Base-by-base conservation (phyloP, 2,113 vertebrate genomes). In the Lynx canadensis region DNA sequence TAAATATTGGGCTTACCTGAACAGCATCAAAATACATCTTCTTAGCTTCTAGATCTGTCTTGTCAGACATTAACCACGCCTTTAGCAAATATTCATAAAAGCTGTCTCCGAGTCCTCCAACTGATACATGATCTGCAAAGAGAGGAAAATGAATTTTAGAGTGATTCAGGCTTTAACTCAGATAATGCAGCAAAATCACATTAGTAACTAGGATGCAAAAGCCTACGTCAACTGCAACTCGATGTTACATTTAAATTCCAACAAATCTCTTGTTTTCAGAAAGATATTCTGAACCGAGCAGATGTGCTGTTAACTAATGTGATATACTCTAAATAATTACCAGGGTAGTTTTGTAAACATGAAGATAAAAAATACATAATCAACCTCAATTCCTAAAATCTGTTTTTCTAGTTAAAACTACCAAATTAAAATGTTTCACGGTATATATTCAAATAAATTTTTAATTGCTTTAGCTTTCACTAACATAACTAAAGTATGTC, bases 1-100 rank as follows among this genome's bases (percentile, higher is more conserved):
- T 98, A 98, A 98, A 94, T 92, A 87, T 89, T 93, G 95, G 73
- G 93, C 97, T 98, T 99, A 99, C 99, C 99, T 99, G 99, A 98
- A 99, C 98, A 94, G 99, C 99, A 73, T 99, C 99, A 48, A 99
- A 99, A 99, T 99, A 99, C 99, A 99, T 99, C 98, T 99, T 99
- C 98, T 99, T 99, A 96, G 99, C 99, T 89, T 99, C 99, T 97
- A 99, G 99, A 98, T 99, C 99, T 50, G 98, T 99, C 98, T 99
- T 99, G 99, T 99, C 99, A 33, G 99, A 99, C 99, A 99, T 99
- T 97, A 99, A 98, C 99, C 99, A 99, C 92, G 99, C 99, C 98
- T 99, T 99, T 29, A 99, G 99, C 98, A 99, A 99, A 98, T 99
- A 99, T 97, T 99, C 99, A 98, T 99, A 99, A 99, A 99, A 99